Evolutionary conservation across 2,888 invertebrate genomes (phyloP).

Genomic region (Drosophila prostipennis): DNA sequence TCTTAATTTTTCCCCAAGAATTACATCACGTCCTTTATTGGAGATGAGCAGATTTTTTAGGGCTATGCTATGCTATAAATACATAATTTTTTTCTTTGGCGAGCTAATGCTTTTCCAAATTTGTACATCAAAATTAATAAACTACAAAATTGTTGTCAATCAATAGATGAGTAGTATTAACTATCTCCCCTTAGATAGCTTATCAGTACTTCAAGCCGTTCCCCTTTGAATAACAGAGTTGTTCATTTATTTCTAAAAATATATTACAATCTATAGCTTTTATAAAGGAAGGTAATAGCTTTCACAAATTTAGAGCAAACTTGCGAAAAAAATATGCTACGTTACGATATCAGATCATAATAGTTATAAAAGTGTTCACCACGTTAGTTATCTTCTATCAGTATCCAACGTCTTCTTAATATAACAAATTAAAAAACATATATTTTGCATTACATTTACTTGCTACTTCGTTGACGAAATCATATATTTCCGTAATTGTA

Average conservation of each 20-base stretch:
- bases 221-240: not conserved
- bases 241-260: not conserved
- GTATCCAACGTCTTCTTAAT: too few relatives aligned
- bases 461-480: not conserved
- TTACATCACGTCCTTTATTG: not conserved
- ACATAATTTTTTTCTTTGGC: too few relatives aligned
- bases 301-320: too few relatives aligned
- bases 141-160: not conserved
- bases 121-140: not conserved
- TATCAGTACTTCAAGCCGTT: not conserved
- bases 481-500: not conserved
- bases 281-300: too few relatives aligned
- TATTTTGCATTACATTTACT: too few relatives aligned
- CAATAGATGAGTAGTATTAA: not conserved
- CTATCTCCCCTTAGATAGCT: slow-evolving; percentile 1
- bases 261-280: too few relatives aligned
- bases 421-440: not conserved
- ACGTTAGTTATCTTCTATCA: too few relatives aligned
- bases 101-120: not conserved
- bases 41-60: not conserved
- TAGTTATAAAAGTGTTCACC: too few relatives aligned
- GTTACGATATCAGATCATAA: too few relatives aligned
- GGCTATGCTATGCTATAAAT: too few relatives aligned
- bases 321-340: too few relatives aligned
- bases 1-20: not conserved